Conservation (phyloP, 2,888 invertebrate genomes). For the Brachyptera risi region DNA sequence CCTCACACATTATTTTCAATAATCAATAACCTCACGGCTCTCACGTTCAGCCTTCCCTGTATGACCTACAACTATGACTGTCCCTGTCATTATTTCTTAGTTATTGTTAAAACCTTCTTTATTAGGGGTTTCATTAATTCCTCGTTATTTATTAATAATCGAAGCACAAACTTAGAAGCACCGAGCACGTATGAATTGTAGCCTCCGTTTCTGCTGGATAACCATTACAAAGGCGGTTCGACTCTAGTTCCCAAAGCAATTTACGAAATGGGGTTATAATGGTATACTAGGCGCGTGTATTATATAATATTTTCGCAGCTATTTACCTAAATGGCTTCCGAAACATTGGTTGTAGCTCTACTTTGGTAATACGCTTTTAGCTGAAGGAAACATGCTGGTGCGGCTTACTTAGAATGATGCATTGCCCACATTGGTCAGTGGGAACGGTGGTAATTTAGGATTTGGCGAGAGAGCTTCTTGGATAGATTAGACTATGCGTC, state of each 20-base stretch:
- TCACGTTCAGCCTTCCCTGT: too few species aligned
- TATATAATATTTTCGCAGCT: constrained; percentile 22
- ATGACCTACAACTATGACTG: too few species aligned
- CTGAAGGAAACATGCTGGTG: constrained; percentile 7
- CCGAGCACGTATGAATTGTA: constrained; percentile 8
- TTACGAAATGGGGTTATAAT: constrained; percentile 25
- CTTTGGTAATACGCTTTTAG: constrained; percentile 27
- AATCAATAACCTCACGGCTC: too few species aligned
- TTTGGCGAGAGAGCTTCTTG: background rate
- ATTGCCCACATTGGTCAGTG: constrained; percentile 17
- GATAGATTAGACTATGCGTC: background rate
- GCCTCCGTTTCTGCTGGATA: background rate
- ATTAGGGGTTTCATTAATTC: too few species aligned
- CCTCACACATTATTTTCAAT: too few species aligned
- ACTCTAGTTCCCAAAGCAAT: constrained; percentile 21
- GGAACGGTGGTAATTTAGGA: constrained; percentile 11
- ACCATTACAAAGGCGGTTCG: constrained; percentile 4
- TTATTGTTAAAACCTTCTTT: too few species aligned
- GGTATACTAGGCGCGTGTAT: constrained; percentile 15
- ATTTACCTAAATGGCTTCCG: constrained; percentile 26
- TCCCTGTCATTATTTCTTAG: too few species aligned
- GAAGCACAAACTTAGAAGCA: too few species aligned
- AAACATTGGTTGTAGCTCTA: constrained; percentile 22
- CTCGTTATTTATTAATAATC: too few species aligned
- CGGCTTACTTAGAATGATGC: constrained; percentile 17